Conservation (phyloP, 2,888 invertebrate genomes). For the Esperia sulphurella region DNA sequence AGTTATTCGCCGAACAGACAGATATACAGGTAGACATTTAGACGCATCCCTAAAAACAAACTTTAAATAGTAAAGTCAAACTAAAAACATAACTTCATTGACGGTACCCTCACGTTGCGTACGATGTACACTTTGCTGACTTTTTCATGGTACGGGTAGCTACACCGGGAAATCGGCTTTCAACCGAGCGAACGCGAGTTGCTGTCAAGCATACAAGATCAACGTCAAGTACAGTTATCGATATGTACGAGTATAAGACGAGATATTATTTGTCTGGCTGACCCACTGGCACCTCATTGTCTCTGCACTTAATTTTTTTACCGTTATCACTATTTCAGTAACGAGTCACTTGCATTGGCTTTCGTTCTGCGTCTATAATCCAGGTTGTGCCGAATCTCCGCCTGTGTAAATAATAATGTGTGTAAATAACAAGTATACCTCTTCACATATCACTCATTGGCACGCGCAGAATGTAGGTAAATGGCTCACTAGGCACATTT, state of each 20-base stretch:
- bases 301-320: conserved; percentile 41
- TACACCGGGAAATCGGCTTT: neutral
- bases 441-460: too few relatives aligned
- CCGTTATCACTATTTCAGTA: conserved; percentile 51
- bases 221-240: conserved; percentile 53
- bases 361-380: neutral
- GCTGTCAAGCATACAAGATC: neutral
- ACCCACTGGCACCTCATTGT: conserved; percentile 69
- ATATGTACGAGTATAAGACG: conserved; percentile 43
- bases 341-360: neutral
- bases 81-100: too few relatives aligned
- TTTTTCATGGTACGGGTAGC: too few relatives aligned
- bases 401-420: conserved; percentile 11
- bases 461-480: neutral
- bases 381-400: conserved; percentile 12
- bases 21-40: too few relatives aligned
- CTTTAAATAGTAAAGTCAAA: too few relatives aligned
- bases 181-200: neutral
- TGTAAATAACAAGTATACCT: too few relatives aligned
- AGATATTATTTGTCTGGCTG: conserved; percentile 45
- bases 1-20: too few relatives aligned
- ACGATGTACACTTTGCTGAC: too few relatives aligned
- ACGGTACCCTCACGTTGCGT: too few relatives aligned
- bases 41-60: too few relatives aligned
- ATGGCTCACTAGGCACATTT: neutral